Base-by-base conservation (phyloP, 2,797 vertebrate species). In the Micromesistius poutassou region DNA sequence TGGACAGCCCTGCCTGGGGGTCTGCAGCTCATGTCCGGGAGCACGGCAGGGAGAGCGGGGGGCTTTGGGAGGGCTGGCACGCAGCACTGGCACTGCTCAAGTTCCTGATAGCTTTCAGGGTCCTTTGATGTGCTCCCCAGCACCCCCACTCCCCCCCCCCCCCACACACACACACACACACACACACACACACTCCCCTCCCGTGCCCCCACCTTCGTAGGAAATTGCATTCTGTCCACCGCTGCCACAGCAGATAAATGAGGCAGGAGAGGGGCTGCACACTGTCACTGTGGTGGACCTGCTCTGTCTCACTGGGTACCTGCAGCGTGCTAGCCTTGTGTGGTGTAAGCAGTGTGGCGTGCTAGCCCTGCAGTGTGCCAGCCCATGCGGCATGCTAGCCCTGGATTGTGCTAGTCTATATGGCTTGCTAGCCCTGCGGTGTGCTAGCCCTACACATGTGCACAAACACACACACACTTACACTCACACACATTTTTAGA, bases 91-190 rank as follows among this genome's bases (percentile, higher is more conserved):
- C 93, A 93, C 91, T 90, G 89, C 93, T 94, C 92, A 89, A 82
- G 90, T 90, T 91, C 85, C 91, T 82, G 87, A 90, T 86, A 91
- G 91, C 89, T 92, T 77, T 30, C 87, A 90, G 90, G 80, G 71
- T 79, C 83, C 94, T 94, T 94, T 95, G 94, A 95, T 94, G 93
- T 95, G 90, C 87, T 80, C 84, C 84, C 90, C 92, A n/a, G 89
- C 89, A 90, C 90, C 87, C 82, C 89, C 81, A 86, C 83, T 62
- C 79, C 36, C 79, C 89, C 81, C 87, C 83, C 62, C 79, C 33
- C 79, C 77, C 19, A 82, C 78, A 22, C 46, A 55, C 46, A 55
- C 46, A 55, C 46, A 50, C 46, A 82, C 78, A 22, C 46, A 55
- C 19, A 82, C 78, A 22, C 46, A 55, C 46, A 55, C 46, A 55